phyloP scores from a whole-genome alignment of 2,797 vertebrate species.

The Arnoldichthys spilopterus region DNA sequence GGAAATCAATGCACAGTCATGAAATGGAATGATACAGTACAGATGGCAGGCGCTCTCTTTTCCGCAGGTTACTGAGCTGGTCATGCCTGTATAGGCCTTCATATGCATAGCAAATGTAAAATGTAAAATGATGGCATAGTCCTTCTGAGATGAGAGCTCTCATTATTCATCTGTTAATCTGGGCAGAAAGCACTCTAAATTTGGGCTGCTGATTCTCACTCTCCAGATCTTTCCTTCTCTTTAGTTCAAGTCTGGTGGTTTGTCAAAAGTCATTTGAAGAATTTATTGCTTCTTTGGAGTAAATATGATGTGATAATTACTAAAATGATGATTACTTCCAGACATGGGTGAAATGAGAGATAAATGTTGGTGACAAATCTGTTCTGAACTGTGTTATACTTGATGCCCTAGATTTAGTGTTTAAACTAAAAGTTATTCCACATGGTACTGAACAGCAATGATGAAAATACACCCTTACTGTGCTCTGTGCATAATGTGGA shows the following conservation, averaged over 20 bases:
- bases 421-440: not conserved
- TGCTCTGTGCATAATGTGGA: not conserved
- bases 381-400: not conserved
- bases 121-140: slow-evolving; percentile 29
- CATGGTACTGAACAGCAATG: not conserved
- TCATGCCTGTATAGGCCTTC: slow-evolving; percentile 37
- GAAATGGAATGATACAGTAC: slow-evolving; percentile 45
- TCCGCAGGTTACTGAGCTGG: slow-evolving; percentile 50
- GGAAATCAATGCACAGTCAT: slow-evolving; percentile 55
- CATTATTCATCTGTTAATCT: slow-evolving; percentile 49
- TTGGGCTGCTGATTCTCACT: slow-evolving; percentile 31
- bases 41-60: slow-evolving; percentile 34
- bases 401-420: not conserved
- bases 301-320: slow-evolving; percentile 27
- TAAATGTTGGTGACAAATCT: slow-evolving; percentile 22
- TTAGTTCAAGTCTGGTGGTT: slow-evolving; percentile 34
- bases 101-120: slow-evolving; percentile 45
- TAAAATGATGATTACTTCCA: slow-evolving; percentile 34
- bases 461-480: not conserved
- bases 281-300: slow-evolving; percentile 16
- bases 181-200: slow-evolving; percentile 28
- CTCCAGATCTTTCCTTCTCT: slow-evolving; percentile 10
- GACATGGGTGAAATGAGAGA: not conserved
- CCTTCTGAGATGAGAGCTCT: slow-evolving; percentile 43
- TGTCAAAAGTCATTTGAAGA: slow-evolving; percentile 42